Percentiles rank a stretch among this genome's conserved stretches.
These are phyloP conservation scores for Papilio aristodemus DNA, from an alignment of 1,140 invertebrate genomes.

Conservation along the genomic window DNA sequence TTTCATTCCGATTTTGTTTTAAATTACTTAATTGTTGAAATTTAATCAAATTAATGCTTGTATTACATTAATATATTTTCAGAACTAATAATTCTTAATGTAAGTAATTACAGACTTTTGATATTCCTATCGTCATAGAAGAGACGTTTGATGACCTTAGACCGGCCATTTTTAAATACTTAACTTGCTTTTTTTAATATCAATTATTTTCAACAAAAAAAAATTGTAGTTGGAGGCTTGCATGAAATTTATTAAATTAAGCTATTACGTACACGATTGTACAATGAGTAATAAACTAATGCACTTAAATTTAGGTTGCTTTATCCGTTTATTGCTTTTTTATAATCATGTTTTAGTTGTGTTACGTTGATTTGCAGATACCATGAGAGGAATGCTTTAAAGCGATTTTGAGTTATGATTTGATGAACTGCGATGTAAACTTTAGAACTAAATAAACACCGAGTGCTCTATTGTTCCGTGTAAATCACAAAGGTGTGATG, in stretches of 20 bases:
- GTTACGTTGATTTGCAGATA: constrained; percentile 53
- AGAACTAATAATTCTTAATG: too few relatives aligned
- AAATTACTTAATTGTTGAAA: too few relatives aligned
- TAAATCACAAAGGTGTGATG: constrained; percentile 46
- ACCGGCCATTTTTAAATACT: too few relatives aligned
- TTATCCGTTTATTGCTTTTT: constrained; percentile 68
- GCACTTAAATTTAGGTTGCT: constrained; percentile 67
- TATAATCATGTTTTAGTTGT: constrained; percentile 67
- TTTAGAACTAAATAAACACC: constrained; percentile 41
- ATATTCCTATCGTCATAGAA: too few relatives aligned
- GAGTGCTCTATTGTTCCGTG: constrained; percentile 45
- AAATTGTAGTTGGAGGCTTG: too few relatives aligned
- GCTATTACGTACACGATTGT: constrained; percentile 41
- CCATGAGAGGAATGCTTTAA: constrained; percentile 39
- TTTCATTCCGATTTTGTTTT: not conserved
- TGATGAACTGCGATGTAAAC: constrained; percentile 52
- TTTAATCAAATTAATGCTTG: too few relatives aligned
- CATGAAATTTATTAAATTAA: constrained; percentile 5
- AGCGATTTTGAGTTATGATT: constrained; percentile 56
- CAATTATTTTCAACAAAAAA: too few relatives aligned
- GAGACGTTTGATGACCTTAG: too few relatives aligned
- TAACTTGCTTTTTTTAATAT: too few relatives aligned
- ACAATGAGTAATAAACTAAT: constrained; percentile 72
- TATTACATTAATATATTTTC: too few relatives aligned
- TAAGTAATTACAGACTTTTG: too few relatives aligned